Evolutionary conservation across 2,113 vertebrate genomes (phyloP).

Genomic region (Corythornis cristatus): DNA sequence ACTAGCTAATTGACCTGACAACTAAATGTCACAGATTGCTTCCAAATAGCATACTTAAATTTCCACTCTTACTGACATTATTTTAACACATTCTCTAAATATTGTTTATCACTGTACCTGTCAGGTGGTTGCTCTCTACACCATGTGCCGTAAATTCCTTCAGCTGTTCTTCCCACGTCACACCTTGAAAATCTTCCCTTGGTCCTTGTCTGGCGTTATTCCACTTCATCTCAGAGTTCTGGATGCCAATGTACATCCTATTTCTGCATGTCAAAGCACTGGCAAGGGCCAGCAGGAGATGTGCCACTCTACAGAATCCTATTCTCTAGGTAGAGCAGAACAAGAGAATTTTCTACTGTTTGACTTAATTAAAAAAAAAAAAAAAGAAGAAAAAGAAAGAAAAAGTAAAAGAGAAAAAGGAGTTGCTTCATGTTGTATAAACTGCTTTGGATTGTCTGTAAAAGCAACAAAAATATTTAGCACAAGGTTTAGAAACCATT

Average conservation of each 20-base stretch:
- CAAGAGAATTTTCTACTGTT: background rate
- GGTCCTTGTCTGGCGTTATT: background rate
- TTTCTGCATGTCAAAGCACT: background rate
- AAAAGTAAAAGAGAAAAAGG: background rate
- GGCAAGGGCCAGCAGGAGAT: background rate
- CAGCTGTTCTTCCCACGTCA: background rate
- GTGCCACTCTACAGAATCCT: background rate
- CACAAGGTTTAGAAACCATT: background rate
- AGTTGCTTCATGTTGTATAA: background rate
- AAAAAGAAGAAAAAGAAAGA: background rate
- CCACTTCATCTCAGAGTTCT: background rate
- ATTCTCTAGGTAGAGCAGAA: background rate
- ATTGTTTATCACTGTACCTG: fast-evolving
- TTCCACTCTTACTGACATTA: background rate
- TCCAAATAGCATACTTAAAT: background rate
- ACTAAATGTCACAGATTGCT: background rate
- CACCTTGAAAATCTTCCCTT: background rate
- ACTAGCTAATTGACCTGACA: background rate
- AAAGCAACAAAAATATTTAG: background rate
- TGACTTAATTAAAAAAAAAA: background rate
- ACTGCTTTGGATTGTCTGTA: background rate
- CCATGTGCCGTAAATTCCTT: background rate
- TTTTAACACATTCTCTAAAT: background rate
- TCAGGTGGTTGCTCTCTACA: background rate
- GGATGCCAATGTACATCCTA: background rate